These are phyloP conservation scores for Lepeophtheirus salmonis DNA, from an alignment of 1,140 invertebrate genomes.

Conservation along the genomic window DNA sequence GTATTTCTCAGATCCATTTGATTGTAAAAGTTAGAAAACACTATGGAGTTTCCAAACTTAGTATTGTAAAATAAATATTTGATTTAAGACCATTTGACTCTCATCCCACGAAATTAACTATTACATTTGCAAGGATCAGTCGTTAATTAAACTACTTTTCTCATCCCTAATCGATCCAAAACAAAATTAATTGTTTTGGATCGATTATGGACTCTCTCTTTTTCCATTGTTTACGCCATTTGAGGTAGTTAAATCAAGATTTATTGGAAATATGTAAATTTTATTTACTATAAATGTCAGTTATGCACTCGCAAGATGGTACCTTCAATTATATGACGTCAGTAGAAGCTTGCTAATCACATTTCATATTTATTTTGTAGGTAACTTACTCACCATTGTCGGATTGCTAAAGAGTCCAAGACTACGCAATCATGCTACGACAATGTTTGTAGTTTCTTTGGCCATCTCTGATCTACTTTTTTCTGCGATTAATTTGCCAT, in stretches of 20 bases:
- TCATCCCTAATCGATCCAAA: too few species aligned
- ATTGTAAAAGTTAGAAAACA: too few species aligned
- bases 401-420: conserved; percentile 51
- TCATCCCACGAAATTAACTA: too few species aligned
- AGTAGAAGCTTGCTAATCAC: neutral
- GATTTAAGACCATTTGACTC: too few species aligned
- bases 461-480: conserved; percentile 67
- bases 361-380: conserved; percentile 32
- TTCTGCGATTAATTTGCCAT: conserved; percentile 57
- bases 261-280: neutral
- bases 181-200: too few species aligned
- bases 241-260: neutral
- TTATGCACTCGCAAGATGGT: too few species aligned
- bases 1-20: too few species aligned
- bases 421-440: conserved; percentile 57
- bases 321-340: neutral
- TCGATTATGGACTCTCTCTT: too few species aligned
- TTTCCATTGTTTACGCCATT: neutral
- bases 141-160: too few species aligned
- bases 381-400: conserved; percentile 56
- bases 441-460: conserved; percentile 64
- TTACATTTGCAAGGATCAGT: too few species aligned
- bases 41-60: too few species aligned
- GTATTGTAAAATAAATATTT: too few species aligned
- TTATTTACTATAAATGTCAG: neutral